phyloP scores from a whole-genome alignment of 2,797 vertebrate genomes.

The Acipenser oxyrinchus region DNA sequence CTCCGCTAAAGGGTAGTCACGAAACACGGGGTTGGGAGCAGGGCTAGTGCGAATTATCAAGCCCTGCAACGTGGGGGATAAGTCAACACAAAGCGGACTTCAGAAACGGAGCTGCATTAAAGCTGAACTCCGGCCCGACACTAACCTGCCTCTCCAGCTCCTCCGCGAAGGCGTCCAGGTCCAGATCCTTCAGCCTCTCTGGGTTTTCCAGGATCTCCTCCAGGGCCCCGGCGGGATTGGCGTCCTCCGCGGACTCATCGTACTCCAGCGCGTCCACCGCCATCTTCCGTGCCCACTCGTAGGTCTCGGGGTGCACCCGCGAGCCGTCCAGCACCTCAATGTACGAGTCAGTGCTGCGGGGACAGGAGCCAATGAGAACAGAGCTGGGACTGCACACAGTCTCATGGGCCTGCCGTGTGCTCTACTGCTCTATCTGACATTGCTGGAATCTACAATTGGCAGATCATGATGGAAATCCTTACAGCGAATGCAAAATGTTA shows the following conservation, averaged over 20 bases:
- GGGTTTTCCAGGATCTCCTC: slow-evolving; percentile 98
- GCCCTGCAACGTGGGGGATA: too few relatives aligned
- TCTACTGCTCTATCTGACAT: too few relatives aligned
- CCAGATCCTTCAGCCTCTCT: slow-evolving; percentile 91
- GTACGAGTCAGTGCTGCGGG: slow-evolving; percentile 87
- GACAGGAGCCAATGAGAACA: slow-evolving; percentile 1
- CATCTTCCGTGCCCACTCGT: slow-evolving; percentile 98
- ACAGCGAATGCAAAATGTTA: too few relatives aligned
- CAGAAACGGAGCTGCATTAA: too few relatives aligned
- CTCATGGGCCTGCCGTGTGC: too few relatives aligned
- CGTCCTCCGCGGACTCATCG: slow-evolving; percentile 93
- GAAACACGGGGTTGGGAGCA: too few relatives aligned
- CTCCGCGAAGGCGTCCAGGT: slow-evolving; percentile 94
- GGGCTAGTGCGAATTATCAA: too few relatives aligned
- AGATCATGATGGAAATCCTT: too few relatives aligned
- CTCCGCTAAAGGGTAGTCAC: too few relatives aligned
- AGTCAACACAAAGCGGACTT: too few relatives aligned
- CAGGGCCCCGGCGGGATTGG: slow-evolving; percentile 91
- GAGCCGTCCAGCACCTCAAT: slow-evolving; percentile 97
- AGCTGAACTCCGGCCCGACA: neutral
- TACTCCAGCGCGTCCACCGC: slow-evolving; percentile 97
- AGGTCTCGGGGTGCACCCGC: slow-evolving; percentile 94
- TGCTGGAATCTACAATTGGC: too few relatives aligned
- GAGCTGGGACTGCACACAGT: slow-evolving; percentile 8
- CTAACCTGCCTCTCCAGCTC: slow-evolving; percentile 96